Percentiles rank a stretch among this genome's conserved stretches.
These are phyloP conservation scores for Hirtodrosophila histrioides DNA, from an alignment of 2,888 invertebrate genomes.

Conservation along the genomic window DNA sequence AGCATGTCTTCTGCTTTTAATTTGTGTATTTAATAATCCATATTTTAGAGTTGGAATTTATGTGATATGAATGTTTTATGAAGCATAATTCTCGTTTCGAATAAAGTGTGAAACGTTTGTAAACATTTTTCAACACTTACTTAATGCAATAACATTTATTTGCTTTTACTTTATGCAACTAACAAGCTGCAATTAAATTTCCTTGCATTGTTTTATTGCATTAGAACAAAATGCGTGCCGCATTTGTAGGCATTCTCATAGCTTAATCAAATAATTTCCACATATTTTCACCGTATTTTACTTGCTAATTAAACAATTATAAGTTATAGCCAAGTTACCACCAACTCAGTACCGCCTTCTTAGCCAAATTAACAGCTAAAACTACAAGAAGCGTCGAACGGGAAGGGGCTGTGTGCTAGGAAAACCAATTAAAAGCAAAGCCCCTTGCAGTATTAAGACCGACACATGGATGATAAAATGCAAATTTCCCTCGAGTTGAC, in stretches of 20 bases:
- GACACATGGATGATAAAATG: constrained; percentile 74
- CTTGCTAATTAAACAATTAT: constrained; percentile 79
- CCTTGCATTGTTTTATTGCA: not conserved
- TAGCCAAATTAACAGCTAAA: constrained; percentile 61
- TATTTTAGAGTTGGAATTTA: no score
- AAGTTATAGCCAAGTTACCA: constrained; percentile 48
- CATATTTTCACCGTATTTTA: constrained; percentile 69
- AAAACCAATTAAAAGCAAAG: constrained; percentile 76
- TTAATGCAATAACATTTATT: no score
- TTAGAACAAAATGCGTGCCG: constrained; percentile 13
- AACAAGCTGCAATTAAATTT: no score
- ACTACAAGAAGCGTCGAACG: constrained; percentile 1
- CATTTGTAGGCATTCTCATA: constrained; percentile 1
- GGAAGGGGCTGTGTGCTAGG: constrained; percentile 27
- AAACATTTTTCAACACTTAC: no score
- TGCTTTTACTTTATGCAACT: no score
- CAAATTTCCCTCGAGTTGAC: constrained; percentile 73
- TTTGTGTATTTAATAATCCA: no score
- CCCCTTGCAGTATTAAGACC: constrained; percentile 54
- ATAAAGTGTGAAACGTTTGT: no score
- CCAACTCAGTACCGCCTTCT: not conserved
- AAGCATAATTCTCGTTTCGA: no score
- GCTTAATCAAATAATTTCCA: constrained; percentile 64
- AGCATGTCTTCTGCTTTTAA: no score
- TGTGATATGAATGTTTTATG: no score